phyloP scores from a whole-genome alignment of 2,113 vertebrate genomes.

The Ceuthmochares aereus region DNA sequence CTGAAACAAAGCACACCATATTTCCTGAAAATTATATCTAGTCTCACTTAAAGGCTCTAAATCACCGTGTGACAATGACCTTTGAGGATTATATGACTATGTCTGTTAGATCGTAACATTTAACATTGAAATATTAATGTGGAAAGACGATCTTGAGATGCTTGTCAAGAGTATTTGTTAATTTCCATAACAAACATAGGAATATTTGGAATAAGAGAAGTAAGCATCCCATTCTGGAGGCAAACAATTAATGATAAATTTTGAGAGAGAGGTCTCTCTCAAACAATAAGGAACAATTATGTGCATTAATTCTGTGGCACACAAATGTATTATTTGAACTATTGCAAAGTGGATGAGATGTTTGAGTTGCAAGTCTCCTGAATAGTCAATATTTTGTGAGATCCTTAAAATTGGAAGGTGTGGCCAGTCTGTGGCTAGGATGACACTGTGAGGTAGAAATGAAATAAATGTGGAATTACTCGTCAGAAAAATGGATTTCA shows the following conservation, averaged over 20 bases:
- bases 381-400: background rate
- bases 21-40: background rate
- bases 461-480: background rate
- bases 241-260: background rate
- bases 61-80: background rate
- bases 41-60: background rate
- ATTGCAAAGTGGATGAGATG: background rate
- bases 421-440: background rate
- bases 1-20: background rate
- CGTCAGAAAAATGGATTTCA: background rate
- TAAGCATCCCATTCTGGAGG: background rate
- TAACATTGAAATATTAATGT: background rate
- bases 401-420: background rate
- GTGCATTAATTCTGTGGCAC: background rate
- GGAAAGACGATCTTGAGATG: background rate
- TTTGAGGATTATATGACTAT: background rate
- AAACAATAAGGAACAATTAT: background rate
- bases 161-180: background rate
- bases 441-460: background rate
- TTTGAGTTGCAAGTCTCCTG: background rate
- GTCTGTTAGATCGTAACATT: background rate
- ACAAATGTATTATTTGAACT: background rate
- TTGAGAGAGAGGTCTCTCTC: background rate
- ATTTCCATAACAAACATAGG: background rate
- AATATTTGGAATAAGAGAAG: background rate